Evolutionary conservation across 2,888 invertebrate genomes (phyloP).

Genomic region (Leuctra nigra): DNA sequence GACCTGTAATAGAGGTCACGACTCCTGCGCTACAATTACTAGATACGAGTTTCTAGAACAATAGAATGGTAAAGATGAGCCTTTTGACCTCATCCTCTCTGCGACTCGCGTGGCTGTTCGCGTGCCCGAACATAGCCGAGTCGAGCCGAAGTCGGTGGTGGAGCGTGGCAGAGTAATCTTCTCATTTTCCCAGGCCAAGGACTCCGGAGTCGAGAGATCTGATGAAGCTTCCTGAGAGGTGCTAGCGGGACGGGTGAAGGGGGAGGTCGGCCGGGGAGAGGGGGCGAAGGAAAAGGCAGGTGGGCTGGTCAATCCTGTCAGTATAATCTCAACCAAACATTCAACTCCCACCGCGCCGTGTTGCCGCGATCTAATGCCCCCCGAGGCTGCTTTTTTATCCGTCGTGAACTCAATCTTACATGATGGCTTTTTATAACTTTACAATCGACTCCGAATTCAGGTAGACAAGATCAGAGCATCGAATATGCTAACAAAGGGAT

Average conservation of each 20-base stretch:
- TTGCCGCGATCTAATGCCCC: conserved; percentile 21
- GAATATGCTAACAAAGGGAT: conserved; percentile 14
- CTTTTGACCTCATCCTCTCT: conserved; percentile 19
- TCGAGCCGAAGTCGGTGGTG: conserved; percentile 22
- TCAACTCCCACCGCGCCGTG: conserved; percentile 24
- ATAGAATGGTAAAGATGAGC: conserved; percentile 16
- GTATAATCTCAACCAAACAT: conserved; percentile 28
- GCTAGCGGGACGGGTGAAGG: conserved; percentile 18
- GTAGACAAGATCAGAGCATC: conserved; percentile 10
- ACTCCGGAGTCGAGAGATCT: conserved; percentile 9
- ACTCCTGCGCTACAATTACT: conserved; percentile 17
- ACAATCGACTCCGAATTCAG: conserved; percentile 15
- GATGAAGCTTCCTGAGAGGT: conserved; percentile 10
- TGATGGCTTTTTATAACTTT: conserved; percentile 17
- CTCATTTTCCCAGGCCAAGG: conserved; percentile 24
- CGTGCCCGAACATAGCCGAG: conserved; percentile 27
- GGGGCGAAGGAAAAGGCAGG: conserved; percentile 24
- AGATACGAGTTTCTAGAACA: conserved; percentile 16
- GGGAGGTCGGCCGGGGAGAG: neutral
- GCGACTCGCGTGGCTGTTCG: conserved; percentile 28
- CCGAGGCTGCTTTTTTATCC: conserved; percentile 20
- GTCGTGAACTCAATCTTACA: conserved; percentile 20
- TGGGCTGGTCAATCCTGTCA: conserved; percentile 28
- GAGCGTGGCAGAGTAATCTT: conserved; percentile 25
- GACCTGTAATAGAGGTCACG: conserved; percentile 13